phyloP scores from a whole-genome alignment of 2,797 vertebrate genomes.

The Gambelia wislizenii region DNA sequence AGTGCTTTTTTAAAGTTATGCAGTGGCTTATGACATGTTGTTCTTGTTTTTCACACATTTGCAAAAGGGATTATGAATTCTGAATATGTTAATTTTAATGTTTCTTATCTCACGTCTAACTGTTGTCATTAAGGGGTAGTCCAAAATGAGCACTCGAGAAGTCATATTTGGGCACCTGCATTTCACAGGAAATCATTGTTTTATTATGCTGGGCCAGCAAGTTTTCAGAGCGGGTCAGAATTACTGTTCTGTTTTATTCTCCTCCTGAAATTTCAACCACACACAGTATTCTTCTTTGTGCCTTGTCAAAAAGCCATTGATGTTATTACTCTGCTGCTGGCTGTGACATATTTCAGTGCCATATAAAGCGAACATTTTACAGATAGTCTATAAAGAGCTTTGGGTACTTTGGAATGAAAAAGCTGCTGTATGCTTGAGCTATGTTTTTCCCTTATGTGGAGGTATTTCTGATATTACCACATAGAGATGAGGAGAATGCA shows the following conservation, averaged over 20 bases:
- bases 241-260: constrained; percentile 3
- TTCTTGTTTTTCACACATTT: constrained; percentile 57
- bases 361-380: constrained; percentile 32
- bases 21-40: constrained; percentile 52
- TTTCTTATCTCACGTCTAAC: constrained; percentile 34
- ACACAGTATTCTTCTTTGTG: neutral
- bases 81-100: constrained; percentile 26
- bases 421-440: neutral
- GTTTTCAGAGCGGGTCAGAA: neutral
- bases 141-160: neutral
- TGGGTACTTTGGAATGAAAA: constrained; percentile 38
- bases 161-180: neutral
- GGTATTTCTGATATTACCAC: neutral
- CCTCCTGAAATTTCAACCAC: neutral
- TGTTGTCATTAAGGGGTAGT: constrained; percentile 31
- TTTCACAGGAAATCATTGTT: constrained; percentile 3
- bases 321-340: neutral
- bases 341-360: constrained; percentile 5
- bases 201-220: neutral
- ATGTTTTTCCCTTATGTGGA: neutral
- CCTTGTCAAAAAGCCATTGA: constrained; percentile 31
- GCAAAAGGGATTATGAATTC: constrained; percentile 38
- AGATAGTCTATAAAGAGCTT: constrained; percentile 17
- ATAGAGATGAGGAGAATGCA: rapidly evolving
- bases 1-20: constrained; percentile 53